Conservation (phyloP, 2,888 invertebrate species). For the Lepidochrysops patricia region DNA sequence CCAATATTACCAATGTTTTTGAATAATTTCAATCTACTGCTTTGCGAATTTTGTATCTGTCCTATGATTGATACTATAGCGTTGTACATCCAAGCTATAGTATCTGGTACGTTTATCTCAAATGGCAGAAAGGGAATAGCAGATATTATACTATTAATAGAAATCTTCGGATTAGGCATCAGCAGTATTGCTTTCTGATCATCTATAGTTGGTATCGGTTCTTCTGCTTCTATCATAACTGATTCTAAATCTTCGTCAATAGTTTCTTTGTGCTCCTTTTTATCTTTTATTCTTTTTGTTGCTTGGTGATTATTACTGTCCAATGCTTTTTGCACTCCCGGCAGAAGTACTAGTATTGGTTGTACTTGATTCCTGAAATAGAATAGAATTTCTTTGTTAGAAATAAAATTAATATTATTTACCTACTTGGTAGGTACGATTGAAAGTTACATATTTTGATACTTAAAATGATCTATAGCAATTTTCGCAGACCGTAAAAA, state of each 20-base stretch:
- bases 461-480: too few species aligned
- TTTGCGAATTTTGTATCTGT: constrained; percentile 40
- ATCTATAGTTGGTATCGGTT: constrained; percentile 24
- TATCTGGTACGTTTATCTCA: constrained; percentile 77
- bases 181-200: constrained; percentile 34
- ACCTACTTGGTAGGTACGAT: too few species aligned
- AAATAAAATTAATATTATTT: too few species aligned
- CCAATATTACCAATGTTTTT: neutral
- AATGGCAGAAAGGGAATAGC: constrained; percentile 74
- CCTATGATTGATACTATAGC: constrained; percentile 51
- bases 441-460: too few species aligned
- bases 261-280: constrained; percentile 1
- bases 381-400: constrained; percentile 18
- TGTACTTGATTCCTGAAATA: constrained; percentile 35
- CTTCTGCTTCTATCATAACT: constrained; percentile 42
- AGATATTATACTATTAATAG: constrained; percentile 64
- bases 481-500: too few species aligned
- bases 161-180: constrained; percentile 35
- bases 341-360: constrained; percentile 41
- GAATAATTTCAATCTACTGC: constrained; percentile 2
- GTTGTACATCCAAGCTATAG: constrained; percentile 58
- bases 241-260: constrained; percentile 40
- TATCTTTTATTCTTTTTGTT: constrained; percentile 8
- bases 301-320: constrained; percentile 13
- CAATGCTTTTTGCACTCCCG: constrained; percentile 27